Evolutionary conservation across 2,888 invertebrate genomes (phyloP).

Genomic region (Drosophila subsilvestris): DNA sequence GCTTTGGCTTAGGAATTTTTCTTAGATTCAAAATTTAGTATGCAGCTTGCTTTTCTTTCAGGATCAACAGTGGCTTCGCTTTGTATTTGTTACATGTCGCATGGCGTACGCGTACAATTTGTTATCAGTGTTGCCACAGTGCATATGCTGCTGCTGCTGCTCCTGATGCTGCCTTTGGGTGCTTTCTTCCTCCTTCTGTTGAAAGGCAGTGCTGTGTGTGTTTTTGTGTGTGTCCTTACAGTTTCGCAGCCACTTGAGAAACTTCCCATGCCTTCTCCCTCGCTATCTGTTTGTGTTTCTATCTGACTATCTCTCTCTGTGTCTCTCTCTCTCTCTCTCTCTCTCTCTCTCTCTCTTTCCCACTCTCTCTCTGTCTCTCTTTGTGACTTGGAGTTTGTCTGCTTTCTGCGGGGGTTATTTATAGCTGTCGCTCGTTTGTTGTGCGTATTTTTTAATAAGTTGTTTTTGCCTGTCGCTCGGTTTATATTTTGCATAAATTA

Average conservation of each 20-base stretch:
- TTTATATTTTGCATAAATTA: conserved; percentile 77
- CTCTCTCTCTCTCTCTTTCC: background rate
- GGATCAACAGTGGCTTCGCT: too few species aligned
- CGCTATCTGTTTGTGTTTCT: background rate
- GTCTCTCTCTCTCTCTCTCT: background rate
- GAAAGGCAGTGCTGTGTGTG: conserved; percentile 18
- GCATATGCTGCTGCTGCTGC: conserved; percentile 23
- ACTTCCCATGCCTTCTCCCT: conserved; percentile 30
- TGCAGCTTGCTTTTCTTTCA: too few species aligned
- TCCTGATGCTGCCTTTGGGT: background rate
- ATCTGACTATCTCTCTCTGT: background rate
- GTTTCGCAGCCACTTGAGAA: conserved; percentile 66
- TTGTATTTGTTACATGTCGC: too few species aligned
- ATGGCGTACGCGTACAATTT: background rate
- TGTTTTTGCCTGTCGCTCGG: conserved; percentile 64
- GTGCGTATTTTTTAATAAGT: conserved; percentile 70
- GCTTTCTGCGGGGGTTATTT: conserved; percentile 56
- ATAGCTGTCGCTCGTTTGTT: conserved; percentile 67
- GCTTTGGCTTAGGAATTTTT: too few species aligned
- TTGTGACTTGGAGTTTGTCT: background rate
- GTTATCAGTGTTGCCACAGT: conserved; percentile 26
- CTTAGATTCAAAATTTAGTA: too few species aligned
- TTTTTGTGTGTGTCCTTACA: conserved; percentile 41
- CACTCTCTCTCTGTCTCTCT: background rate
- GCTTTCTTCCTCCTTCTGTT: background rate